phyloP scores from a whole-genome alignment of 2,888 invertebrate species.

The Criorhina ranunculi region DNA sequence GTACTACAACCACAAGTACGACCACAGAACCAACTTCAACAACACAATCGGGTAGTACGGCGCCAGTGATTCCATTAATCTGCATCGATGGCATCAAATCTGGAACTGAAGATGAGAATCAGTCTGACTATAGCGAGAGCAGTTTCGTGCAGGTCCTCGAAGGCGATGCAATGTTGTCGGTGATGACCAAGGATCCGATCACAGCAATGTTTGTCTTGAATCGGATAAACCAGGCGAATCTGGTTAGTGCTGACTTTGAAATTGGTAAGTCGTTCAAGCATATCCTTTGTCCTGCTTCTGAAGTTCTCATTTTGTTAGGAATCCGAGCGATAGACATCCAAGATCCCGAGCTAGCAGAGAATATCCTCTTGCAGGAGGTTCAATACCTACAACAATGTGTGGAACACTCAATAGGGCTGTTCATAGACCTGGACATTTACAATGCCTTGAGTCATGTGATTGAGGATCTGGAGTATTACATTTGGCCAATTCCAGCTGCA shows the following conservation, averaged over 20 bases:
- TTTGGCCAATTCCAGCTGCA: slow-evolving; percentile 83
- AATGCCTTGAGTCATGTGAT: slow-evolving; percentile 80
- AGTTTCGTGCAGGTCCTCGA: slow-evolving; percentile 82
- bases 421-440: slow-evolving; percentile 82
- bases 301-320: slow-evolving; percentile 78
- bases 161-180: slow-evolving; percentile 83
- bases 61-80: slow-evolving; percentile 80
- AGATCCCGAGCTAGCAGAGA: slow-evolving; percentile 80
- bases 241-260: slow-evolving; percentile 82
- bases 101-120: slow-evolving; percentile 77
- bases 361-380: slow-evolving; percentile 83
- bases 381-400: slow-evolving; percentile 83
- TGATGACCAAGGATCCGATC: slow-evolving; percentile 82
- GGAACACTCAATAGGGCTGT: slow-evolving; percentile 82
- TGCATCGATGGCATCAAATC: slow-evolving; percentile 82
- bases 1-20: slow-evolving; percentile 68
- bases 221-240: slow-evolving; percentile 83
- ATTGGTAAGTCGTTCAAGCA: slow-evolving; percentile 80
- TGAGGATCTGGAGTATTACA: slow-evolving; percentile 83
- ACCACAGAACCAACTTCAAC: slow-evolving; percentile 59
- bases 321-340: slow-evolving; percentile 82
- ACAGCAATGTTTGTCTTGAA: slow-evolving; percentile 83
- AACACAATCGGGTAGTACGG: slow-evolving; percentile 69
- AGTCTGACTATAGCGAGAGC: slow-evolving; percentile 78
- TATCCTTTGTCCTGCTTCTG: neutral